Percentiles rank a stretch among this genome's conserved stretches.
phyloP scores from a whole-genome alignment of 2,888 invertebrate genomes.

The Caenorhabditis uteleia region DNA sequence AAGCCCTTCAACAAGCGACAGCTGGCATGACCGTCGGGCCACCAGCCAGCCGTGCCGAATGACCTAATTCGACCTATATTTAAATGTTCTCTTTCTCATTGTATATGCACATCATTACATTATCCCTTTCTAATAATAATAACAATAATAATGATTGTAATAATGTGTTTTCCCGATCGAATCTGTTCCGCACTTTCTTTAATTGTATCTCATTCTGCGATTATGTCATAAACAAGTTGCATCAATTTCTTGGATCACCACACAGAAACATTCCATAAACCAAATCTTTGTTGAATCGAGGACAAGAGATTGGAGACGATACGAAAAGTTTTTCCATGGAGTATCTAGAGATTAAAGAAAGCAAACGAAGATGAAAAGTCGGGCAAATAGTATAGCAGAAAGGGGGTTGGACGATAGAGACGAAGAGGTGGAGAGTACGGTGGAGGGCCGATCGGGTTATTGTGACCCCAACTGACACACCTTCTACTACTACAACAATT shows the following conservation, averaged over 20 bases:
- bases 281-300: neutral
- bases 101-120: too few relatives aligned
- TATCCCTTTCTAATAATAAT: conserved; percentile 19
- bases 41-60: conserved; percentile 40
- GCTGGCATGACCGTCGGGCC: conserved; percentile 38
- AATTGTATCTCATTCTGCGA: conserved; percentile 32
- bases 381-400: conserved; percentile 4
- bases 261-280: too few relatives aligned
- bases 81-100: conserved; percentile 8
- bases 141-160: conserved; percentile 8
- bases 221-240: conserved; percentile 9
- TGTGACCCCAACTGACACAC: conserved; percentile 32
- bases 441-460: conserved; percentile 4
- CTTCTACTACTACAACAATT: neutral
- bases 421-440: conserved; percentile 25
- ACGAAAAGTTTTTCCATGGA: too few relatives aligned
- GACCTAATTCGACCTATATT: conserved; percentile 32
- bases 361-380: neutral
- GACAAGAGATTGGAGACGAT: conserved; percentile 1
- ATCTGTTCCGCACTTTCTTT: conserved; percentile 7
- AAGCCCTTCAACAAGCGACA: conserved; percentile 34
- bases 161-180: neutral
- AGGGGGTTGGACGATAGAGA: conserved; percentile 20
- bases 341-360: too few relatives aligned
- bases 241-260: too few relatives aligned